Evolutionary conservation across 2,888 invertebrate species (phyloP), one percentile per base, ranked within the genome.

Genomic region (Teinopalpus imperialis): DNA sequence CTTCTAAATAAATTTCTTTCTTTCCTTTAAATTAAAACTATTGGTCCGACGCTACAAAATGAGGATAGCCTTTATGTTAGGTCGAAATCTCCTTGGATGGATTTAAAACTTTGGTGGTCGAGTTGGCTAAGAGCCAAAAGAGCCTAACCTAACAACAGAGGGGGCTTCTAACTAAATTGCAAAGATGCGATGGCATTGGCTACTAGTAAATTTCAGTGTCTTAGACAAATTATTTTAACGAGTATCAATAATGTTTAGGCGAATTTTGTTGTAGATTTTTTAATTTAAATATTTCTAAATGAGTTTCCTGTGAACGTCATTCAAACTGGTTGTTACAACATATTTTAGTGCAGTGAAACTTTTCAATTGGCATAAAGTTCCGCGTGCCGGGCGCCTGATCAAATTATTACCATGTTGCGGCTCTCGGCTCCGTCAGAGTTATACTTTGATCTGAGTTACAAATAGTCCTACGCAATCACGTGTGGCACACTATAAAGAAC

Each of bases 331-430:
- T 61, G 59, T 64, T 62, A 63, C 60, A 66, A 63, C 66, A 74
- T 72, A 76, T 75, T 81, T 67, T 58, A 68, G 69, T 76, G 76
- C 74, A 74, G 74, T 59, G 57, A 68, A 86, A 85, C 76, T 85
- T 82, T 74, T 70, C 72, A 73, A 80, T 85, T 82, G 80, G 74
- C 73, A 76, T 71, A 74, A 77, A 83, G 74, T 81, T 80, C 61
- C 67, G 58, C 70, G 63, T 69, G 60, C 66, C 63, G 69, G 71
- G 77, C 71, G 73, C 71, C 69, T 86, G 82, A 86, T 87, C 83
- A 82, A 87, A 86, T 87, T 86, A 87, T 85, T 81, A 74, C 78
- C 74, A 72, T 79, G 80, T 81, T 80, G 81, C 74, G 77, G 80
- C 64, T 66, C 59, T 67, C 42, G 69, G 64, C 63, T 59, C 61